Base-by-base conservation (phyloP, 2,888 invertebrate genomes). In the Chrysopilus asiliformis region DNA sequence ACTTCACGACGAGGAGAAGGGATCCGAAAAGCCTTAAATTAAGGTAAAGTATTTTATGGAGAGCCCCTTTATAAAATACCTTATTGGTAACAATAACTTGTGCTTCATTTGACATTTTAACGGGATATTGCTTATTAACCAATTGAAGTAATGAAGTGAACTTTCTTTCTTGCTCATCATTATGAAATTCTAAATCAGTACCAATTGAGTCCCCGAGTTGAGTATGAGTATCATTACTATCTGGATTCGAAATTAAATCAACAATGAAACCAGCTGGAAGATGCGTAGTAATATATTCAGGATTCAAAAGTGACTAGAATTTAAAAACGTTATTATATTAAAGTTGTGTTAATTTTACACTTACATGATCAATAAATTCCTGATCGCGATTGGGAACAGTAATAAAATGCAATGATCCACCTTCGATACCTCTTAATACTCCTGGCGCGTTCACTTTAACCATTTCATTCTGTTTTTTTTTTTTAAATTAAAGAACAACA, bases 341-440 rank as follows among this genome's bases (percentile, higher is more conserved):
- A n/a, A n/a, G n/a, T n/a, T n/a, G n/a, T n/a, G n/a, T n/a, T n/a
- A n/a, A n/a, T n/a, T n/a, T n/a, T n/a, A n/a, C n/a, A 40, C 14
- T 52, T 51, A 62, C 62, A 46, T 61, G 60, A 41, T 62, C 62
- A 38, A 62, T 61, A 45, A 52, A 60, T 48, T 58, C 56, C 18
- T 52, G 49, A 6, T 54, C 53, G 19, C 50, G 48, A 32, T 43
- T 39, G 9, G 47, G 46, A 15, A 47, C 43, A 8, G 39, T 42
- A 35, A 50, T 47, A 35, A 49, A 49, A 30, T 50, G 49, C 10
- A 47, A 41, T 18, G 43, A 42, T 9, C 43, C 47, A 43, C 38
- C 45, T 35, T 49, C 49, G 3, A 47, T 40, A 9, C 40, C 39
- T 15, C 40, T 41, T 3, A 47, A 35, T 5, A 45, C 43, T n/a